phyloP scores from a whole-genome alignment of 1,140 invertebrate species.

The Andricus grossulariae region DNA sequence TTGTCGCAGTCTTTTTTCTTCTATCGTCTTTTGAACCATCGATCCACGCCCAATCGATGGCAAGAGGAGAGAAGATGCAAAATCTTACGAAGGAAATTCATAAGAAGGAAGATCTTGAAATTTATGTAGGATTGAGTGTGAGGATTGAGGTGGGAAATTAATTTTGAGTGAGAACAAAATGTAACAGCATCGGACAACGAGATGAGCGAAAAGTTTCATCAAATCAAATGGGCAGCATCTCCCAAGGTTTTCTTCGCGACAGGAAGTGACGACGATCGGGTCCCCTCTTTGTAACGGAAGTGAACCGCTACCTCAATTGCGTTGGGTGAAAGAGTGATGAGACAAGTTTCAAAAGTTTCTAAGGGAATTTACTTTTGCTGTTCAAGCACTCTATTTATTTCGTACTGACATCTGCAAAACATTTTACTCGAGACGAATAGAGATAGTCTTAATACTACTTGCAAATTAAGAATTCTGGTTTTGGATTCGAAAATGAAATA shows the following conservation, averaged over 20 bases:
- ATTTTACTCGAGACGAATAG: too few species aligned
- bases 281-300: slow-evolving; percentile 26
- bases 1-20: background rate
- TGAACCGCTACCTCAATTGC: background rate
- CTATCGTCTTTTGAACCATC: slow-evolving; percentile 2
- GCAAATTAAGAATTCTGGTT: too few species aligned
- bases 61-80: background rate
- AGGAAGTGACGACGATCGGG: slow-evolving; percentile 52
- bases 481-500: too few species aligned
- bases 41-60: background rate
- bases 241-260: slow-evolving; percentile 60
- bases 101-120: slow-evolving; percentile 16
- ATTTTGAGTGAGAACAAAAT: slow-evolving; percentile 29
- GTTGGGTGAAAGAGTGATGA: background rate
- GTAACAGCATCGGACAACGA: slow-evolving; percentile 58
- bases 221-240: slow-evolving; percentile 73
- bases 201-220: slow-evolving; percentile 70
- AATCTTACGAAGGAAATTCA: background rate
- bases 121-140: slow-evolving; percentile 17
- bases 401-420: too few species aligned
- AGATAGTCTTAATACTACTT: too few species aligned
- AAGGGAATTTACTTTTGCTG: background rate
- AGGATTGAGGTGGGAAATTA: slow-evolving; percentile 28
- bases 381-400: too few species aligned
- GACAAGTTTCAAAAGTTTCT: background rate